Evolutionary conservation across 2,888 invertebrate species (phyloP).

Genomic region (Cyclophora albipunctata): DNA sequence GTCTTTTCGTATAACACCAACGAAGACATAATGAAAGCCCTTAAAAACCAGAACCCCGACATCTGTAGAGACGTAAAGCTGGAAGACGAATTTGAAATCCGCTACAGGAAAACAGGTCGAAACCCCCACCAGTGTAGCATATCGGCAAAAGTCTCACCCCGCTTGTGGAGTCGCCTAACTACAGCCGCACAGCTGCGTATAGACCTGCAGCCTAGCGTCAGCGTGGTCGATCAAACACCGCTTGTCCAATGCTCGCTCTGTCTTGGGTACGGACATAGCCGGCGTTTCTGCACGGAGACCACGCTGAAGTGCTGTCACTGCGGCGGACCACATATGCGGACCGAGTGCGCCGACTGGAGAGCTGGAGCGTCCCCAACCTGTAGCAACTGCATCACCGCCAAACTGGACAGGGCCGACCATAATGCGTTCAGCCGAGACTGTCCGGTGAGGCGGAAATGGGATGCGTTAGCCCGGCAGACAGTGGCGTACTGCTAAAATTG

Average conservation of each 20-base stretch:
- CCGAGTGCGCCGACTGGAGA: conserved; percentile 3
- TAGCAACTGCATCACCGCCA: conserved; percentile 4
- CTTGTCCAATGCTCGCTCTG: conserved; percentile 17
- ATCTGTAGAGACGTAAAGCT: no score
- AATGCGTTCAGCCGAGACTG: conserved; percentile 5
- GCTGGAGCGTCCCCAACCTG: background rate
- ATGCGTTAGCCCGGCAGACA: conserved; percentile 2
- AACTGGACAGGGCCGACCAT: conserved; percentile 3
- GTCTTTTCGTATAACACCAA: conserved; percentile 1
- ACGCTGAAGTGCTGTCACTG: conserved; percentile 16
- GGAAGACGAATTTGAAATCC: background rate
- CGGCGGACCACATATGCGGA: conserved; percentile 11
- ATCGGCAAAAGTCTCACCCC: background rate
- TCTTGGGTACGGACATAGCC: conserved; percentile 14
- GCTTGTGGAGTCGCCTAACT: background rate
- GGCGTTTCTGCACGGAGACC: conserved; percentile 9
- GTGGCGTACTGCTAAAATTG: conserved; percentile 1
- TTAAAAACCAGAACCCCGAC: background rate
- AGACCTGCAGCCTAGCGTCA: conserved; percentile 3
- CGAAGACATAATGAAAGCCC: conserved; percentile 1
- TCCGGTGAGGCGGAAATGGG: conserved; percentile 8
- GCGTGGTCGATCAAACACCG: conserved; percentile 10
- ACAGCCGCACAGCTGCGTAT: background rate
- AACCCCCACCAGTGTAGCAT: background rate
- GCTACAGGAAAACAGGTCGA: background rate